These are phyloP conservation scores for Terebella lapidaria DNA, from an alignment of 2,888 invertebrate genomes.

Conservation along the genomic window DNA sequence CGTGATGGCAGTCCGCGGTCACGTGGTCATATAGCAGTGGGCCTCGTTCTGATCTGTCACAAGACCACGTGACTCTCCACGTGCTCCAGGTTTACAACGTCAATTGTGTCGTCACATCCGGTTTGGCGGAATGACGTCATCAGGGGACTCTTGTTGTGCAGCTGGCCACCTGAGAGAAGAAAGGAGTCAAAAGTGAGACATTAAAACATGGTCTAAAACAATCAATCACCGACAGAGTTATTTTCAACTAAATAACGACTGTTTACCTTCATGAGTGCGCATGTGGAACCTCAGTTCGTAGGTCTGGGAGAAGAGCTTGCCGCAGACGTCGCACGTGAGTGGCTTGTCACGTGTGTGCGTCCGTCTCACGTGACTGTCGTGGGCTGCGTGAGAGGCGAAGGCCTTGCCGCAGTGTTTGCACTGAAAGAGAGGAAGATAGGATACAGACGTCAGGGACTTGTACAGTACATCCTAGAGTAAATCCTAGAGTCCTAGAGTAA, in stretches of 20 bases:
- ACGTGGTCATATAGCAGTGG: no score
- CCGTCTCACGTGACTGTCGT: constrained; percentile 58
- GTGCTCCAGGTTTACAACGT: neutral
- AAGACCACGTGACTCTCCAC: neutral
- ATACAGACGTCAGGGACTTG: no score
- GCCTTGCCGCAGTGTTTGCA: constrained; percentile 59
- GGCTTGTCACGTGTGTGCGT: constrained; percentile 46
- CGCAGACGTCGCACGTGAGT: constrained; percentile 41
- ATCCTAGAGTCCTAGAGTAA: no score
- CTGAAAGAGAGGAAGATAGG: constrained; percentile 35
- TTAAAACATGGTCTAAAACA: no score
- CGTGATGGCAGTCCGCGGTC: no score
- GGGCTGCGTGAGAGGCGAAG: constrained; percentile 59
- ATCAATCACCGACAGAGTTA: no score
- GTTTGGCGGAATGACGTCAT: neutral
- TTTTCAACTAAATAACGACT: neutral
- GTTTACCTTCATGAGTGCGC: constrained; percentile 25
- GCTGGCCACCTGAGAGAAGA: no score
- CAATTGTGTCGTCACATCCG: neutral
- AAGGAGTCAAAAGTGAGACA: no score
- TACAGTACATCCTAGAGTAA: no score
- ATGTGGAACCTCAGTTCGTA: constrained; percentile 49
- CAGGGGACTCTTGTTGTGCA: no score
- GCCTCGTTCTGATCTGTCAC: no score
- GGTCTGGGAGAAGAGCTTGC: constrained; percentile 38